Percentiles rank a stretch among this genome's conserved stretches.
Conservation (phyloP, 2,113 vertebrate genomes). For the Scatophagus argus region DNA sequence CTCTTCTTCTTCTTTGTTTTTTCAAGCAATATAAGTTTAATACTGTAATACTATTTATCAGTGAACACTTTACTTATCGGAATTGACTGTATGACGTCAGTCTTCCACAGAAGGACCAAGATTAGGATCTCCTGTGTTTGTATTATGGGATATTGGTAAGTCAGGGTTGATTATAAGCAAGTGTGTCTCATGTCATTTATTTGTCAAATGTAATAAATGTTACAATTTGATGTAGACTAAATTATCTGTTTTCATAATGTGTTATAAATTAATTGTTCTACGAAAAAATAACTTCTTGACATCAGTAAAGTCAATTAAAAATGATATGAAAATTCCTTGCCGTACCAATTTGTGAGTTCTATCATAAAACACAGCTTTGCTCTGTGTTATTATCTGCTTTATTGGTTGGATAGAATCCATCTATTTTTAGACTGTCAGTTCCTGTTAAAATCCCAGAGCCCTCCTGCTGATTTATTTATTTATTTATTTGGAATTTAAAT, state of each 20-base stretch:
- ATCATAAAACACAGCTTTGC: slow-evolving; percentile 4
- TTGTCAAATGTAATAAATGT: not conserved
- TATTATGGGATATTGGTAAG: not conserved
- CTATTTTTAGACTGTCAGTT: slow-evolving; percentile 49
- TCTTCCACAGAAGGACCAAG: no score
- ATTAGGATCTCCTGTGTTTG: no score
- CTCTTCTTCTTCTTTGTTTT: no score
- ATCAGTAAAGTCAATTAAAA: not conserved
- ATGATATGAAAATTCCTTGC: not conserved
- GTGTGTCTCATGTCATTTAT: not conserved
- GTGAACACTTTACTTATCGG: no score
- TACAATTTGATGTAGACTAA: not conserved
- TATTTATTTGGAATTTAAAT: slow-evolving; percentile 35
- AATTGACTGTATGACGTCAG: no score
- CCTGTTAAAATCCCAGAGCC: slow-evolving; percentile 42
- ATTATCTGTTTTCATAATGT: not conserved
- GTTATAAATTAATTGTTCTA: not conserved
- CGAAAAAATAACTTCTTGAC: not conserved
- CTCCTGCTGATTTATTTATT: slow-evolving; percentile 19
- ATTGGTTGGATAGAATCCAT: slow-evolving; percentile 16
- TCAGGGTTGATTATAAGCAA: not conserved
- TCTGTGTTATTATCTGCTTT: slow-evolving; percentile 20
- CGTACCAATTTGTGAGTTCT: not conserved
- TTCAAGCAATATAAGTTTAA: no score
- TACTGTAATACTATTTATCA: no score